These are phyloP conservation scores for Hypercompe scribonia DNA, from an alignment of 2,888 invertebrate genomes.

Conservation along the genomic window DNA sequence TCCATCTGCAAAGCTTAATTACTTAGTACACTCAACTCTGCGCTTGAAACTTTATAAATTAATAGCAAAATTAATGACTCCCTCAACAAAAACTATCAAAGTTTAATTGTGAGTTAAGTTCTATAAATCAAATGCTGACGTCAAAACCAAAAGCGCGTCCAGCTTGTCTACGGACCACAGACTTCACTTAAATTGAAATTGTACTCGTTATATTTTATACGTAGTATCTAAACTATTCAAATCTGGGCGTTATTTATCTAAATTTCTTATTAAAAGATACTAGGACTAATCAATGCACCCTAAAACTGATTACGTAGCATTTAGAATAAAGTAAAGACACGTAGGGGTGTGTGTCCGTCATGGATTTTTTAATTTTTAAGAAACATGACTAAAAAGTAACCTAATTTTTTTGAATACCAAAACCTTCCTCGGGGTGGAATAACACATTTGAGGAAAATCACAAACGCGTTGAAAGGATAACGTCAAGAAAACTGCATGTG, in stretches of 20 bases:
- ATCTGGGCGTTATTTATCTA: neutral
- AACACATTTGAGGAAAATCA: neutral
- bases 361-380: too few relatives aligned
- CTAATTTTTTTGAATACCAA: too few relatives aligned
- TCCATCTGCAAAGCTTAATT: neutral
- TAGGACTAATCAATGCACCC: too few relatives aligned
- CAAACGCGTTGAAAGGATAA: neutral
- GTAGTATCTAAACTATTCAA: neutral
- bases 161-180: neutral
- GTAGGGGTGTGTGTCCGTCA: too few relatives aligned
- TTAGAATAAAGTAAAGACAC: too few relatives aligned
- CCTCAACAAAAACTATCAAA: conserved; percentile 20
- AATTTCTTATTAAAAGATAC: neutral
- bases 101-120: conserved; percentile 19
- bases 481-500: neutral
- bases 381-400: too few relatives aligned
- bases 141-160: conserved; percentile 3
- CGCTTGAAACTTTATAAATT: conserved; percentile 13
- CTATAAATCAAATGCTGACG: conserved; percentile 5
- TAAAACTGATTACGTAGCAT: too few relatives aligned
- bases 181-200: neutral
- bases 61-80: conserved; percentile 21
- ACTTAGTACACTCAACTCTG: neutral
- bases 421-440: neutral
- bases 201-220: too few relatives aligned